phyloP scores from a whole-genome alignment of 1,140 invertebrate genomes.

The Rhizoglyphus robini region DNA sequence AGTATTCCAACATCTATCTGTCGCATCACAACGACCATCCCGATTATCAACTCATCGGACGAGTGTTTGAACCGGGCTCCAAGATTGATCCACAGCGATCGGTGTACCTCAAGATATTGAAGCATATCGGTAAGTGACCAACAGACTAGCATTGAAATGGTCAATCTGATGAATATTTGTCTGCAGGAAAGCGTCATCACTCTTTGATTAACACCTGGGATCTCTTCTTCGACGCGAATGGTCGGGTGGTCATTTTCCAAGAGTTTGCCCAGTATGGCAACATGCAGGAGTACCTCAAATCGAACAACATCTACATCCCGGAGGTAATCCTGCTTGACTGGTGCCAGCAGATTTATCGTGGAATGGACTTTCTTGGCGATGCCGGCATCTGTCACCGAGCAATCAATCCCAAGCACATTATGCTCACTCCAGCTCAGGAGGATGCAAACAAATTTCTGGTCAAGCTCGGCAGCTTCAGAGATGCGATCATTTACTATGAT shows the following conservation, averaged over 20 bases:
- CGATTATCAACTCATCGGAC: neutral
- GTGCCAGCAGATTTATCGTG: neutral
- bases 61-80: neutral
- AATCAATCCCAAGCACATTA: conserved; percentile 3
- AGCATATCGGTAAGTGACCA: conserved; percentile 1
- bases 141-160: too few relatives aligned
- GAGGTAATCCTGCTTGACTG: neutral
- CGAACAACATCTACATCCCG: neutral
- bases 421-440: neutral
- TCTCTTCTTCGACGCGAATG: neutral
- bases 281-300: neutral
- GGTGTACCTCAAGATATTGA: neutral
- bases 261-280: neutral
- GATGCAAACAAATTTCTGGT: neutral
- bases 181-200: conserved; percentile 5
- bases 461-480: neutral
- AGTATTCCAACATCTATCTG: neutral
- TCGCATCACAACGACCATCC: neutral
- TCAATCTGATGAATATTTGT: too few relatives aligned
- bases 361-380: conserved; percentile 5
- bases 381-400: neutral
- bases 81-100: neutral
- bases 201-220: conserved; percentile 2
- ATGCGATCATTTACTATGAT: conserved; percentile 3
- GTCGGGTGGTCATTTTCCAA: conserved; percentile 2